Conservation (phyloP, 2,888 invertebrate genomes). For the Argyra leucocephala region DNA sequence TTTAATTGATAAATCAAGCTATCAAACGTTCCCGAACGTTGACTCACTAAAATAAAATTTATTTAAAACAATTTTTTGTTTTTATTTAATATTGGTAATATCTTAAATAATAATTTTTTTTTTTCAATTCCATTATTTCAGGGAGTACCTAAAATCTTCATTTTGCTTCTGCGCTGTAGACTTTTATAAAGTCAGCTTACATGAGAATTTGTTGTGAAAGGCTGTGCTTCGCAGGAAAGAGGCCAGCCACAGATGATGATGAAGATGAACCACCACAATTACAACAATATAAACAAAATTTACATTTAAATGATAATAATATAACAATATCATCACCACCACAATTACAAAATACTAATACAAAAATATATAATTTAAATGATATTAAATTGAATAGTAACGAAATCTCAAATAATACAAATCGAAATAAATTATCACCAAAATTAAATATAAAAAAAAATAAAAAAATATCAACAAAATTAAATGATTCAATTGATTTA, state of each 20-base stretch:
- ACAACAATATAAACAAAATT: slow-evolving; percentile 29
- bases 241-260: slow-evolving; percentile 71
- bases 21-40: too few relatives aligned
- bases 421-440: not conserved
- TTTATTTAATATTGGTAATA: too few relatives aligned
- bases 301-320: slow-evolving; percentile 21
- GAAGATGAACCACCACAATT: slow-evolving; percentile 49
- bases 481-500: slow-evolving; percentile 23
- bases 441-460: slow-evolving; percentile 31
- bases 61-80: too few relatives aligned
- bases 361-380: not conserved
- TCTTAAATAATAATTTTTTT: not conserved
- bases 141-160: slow-evolving; percentile 19
- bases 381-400: slow-evolving; percentile 9
- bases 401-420: slow-evolving; percentile 5
- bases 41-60: too few relatives aligned
- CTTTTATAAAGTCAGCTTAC: slow-evolving; percentile 53
- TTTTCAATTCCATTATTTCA: not conserved
- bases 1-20: too few relatives aligned
- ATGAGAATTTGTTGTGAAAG: slow-evolving; percentile 88
- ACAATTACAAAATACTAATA: slow-evolving; percentile 18
- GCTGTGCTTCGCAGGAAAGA: slow-evolving; percentile 83
- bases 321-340: slow-evolving; percentile 24
- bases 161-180: slow-evolving; percentile 33
- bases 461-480: slow-evolving; percentile 27